Conservation (phyloP, 35 echinoderm and acorn worm species). For the Ophiothrix spiculata region DNA sequence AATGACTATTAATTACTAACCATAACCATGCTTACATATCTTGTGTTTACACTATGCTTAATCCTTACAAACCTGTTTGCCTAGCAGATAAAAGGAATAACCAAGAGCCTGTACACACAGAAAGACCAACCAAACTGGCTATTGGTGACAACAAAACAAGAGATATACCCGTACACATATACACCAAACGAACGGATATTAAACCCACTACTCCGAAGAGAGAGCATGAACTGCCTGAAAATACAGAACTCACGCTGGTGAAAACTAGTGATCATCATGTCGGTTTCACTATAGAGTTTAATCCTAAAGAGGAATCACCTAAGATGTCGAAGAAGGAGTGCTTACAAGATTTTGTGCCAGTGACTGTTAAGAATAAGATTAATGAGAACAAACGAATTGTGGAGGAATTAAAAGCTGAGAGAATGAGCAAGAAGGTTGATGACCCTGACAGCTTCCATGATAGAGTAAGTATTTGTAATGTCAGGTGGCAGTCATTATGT, state of each 20-base stretch:
- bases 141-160: conserved; percentile 2
- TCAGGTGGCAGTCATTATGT: no score
- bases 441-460: conserved; percentile 25
- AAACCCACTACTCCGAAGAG: conserved; percentile 35
- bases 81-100: neutral
- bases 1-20: no score
- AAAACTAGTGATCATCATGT: conserved; percentile 61
- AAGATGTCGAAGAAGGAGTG: conserved; percentile 62
- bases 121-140: conserved; percentile 37
- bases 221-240: neutral
- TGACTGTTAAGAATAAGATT: conserved; percentile 63
- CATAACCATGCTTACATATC: no score
- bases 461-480: no score
- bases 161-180: conserved; percentile 67
- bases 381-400: conserved; percentile 66
- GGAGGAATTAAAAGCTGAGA: conserved; percentile 61
- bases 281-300: conserved; percentile 86
- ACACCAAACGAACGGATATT: conserved; percentile 43
- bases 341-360: conserved; percentile 68
- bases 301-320: conserved; percentile 34
- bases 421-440: conserved; percentile 61
- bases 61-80: no score
- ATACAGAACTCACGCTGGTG: conserved; percentile 69
- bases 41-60: no score
- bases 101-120: neutral